Evolutionary conservation across 2,888 invertebrate genomes (phyloP).

Genomic region (Lasioglossum figueresi): DNA sequence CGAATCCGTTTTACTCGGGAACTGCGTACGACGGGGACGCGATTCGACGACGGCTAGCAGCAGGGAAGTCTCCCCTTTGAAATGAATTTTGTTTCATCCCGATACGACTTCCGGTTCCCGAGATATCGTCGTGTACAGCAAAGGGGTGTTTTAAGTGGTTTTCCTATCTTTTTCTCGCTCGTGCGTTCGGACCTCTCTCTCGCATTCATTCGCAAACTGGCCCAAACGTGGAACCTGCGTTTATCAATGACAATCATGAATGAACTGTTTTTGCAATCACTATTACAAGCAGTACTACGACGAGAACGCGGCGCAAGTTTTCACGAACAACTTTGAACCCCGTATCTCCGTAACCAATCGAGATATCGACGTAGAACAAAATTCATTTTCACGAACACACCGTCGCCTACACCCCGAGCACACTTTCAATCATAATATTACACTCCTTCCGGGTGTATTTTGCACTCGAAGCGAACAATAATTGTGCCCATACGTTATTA

Average conservation of each 20-base stretch:
- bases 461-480: background rate
- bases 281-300: background rate
- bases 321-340: background rate
- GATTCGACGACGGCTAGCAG: background rate
- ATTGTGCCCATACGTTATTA: background rate
- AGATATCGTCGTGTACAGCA: background rate
- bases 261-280: background rate
- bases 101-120: conserved; percentile 7
- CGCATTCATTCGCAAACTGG: background rate
- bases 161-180: background rate
- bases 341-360: background rate
- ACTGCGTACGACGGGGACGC: background rate
- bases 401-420: background rate
- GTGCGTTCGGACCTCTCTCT: background rate
- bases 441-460: background rate
- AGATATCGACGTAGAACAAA: background rate
- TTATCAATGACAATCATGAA: background rate
- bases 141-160: conserved; percentile 10
- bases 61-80: conserved; percentile 8
- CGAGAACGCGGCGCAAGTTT: background rate
- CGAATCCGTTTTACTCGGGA: background rate
- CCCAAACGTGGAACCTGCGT: background rate
- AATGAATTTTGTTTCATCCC: conserved; percentile 3
- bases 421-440: conserved; percentile 1
- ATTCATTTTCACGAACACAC: background rate